Percentiles rank a stretch among this genome's conserved stretches.
Evolutionary conservation across 2,113 vertebrate genomes (phyloP).

Genomic region (Equus quagga): DNA sequence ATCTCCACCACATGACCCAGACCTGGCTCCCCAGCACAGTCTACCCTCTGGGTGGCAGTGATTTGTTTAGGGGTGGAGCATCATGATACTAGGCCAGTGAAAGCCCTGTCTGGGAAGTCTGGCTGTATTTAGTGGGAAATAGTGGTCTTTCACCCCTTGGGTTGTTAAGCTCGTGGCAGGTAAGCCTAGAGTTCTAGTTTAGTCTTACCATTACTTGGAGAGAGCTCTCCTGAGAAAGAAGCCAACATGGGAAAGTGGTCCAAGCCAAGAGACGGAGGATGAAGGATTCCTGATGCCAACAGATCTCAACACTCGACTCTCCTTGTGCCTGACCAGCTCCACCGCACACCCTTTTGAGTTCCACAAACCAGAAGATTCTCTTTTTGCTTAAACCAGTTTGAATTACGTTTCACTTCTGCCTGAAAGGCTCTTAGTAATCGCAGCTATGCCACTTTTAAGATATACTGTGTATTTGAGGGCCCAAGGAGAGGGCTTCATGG

Average conservation of each 20-base stretch:
- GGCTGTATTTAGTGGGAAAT: not conserved
- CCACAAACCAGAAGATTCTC: not conserved
- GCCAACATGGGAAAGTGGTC: not conserved
- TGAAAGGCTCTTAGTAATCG: constrained; percentile 32
- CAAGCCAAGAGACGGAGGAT: not conserved
- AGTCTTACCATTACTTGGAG: not conserved
- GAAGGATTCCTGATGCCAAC: not conserved
- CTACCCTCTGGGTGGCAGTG: not conserved
- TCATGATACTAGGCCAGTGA: not conserved
- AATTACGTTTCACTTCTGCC: not conserved
- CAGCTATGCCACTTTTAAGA: constrained; percentile 40
- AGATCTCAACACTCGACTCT: not conserved
- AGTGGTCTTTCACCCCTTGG: not conserved
- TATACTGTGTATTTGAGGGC: constrained; percentile 31
- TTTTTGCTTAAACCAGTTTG: not conserved
- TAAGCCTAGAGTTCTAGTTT: not conserved
- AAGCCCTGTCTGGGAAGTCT: not conserved
- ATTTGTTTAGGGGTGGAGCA: not conserved
- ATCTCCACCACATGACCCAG: not conserved
- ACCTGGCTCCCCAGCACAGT: not conserved
- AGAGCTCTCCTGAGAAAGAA: not conserved
- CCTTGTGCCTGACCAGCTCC: not conserved
- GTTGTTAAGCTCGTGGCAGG: not conserved
- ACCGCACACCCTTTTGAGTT: not conserved
- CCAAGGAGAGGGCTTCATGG: constrained; percentile 36